Percentiles rank a stretch among this genome's conserved stretches.
Evolutionary conservation across 1,140 invertebrate genomes (phyloP).

Genomic region (Coenobita brevimanus): DNA sequence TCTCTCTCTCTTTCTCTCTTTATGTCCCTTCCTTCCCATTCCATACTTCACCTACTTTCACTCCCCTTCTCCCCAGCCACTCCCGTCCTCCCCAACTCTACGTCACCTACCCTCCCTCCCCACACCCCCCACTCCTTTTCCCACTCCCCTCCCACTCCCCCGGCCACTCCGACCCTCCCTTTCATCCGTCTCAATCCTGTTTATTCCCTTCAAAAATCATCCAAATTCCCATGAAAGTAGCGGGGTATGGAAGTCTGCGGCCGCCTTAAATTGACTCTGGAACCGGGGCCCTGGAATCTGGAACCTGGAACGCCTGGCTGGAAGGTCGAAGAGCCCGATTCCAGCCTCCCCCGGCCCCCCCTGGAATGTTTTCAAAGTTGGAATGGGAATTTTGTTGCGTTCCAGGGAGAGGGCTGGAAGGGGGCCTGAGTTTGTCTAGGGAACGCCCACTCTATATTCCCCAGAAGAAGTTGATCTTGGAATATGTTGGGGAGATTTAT

Average conservation of each 20-base stretch:
- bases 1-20: not conserved
- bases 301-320: constrained; percentile 30
- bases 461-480: constrained; percentile 63
- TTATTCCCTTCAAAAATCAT: constrained; percentile 70
- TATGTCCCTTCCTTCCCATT: not conserved
- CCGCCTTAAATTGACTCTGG: constrained; percentile 67
- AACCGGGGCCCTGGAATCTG: constrained; percentile 46
- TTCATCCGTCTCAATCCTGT: constrained; percentile 69
- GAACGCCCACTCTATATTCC: constrained; percentile 68
- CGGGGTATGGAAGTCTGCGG: constrained; percentile 69
- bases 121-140: not conserved
- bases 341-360: constrained; percentile 18
- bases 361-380: constrained; percentile 65
- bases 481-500: constrained; percentile 64
- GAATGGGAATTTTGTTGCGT: constrained; percentile 69
- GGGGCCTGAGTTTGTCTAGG: constrained; percentile 65
- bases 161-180: constrained; percentile 51
- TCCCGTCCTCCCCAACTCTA: not conserved
- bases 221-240: constrained; percentile 71
- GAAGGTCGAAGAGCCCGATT: constrained; percentile 24
- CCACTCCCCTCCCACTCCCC: constrained; percentile 41
- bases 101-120: constrained; percentile 9
- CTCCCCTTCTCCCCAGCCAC: not conserved
- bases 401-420: constrained; percentile 62
- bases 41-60: not conserved